A percentile compares a stretch with the other conserved stretches of the same genome.
phyloP scores from a whole-genome alignment of 2,797 vertebrate genomes.

The Xenopus petersii region DNA sequence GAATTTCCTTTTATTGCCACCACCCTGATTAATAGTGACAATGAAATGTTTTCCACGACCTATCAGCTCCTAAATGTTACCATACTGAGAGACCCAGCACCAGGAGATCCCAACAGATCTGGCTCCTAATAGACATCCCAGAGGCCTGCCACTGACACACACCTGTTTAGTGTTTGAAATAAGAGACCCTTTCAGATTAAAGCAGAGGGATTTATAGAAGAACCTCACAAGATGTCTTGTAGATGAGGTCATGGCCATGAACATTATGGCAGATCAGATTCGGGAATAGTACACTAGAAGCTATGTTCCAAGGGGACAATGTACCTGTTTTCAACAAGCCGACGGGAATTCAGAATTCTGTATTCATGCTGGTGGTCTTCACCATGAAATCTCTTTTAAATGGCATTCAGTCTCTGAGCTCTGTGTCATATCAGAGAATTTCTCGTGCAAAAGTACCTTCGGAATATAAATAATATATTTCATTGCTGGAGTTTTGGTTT shows the following conservation, averaged over 20 bases:
- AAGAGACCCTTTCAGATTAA: constrained; percentile 19
- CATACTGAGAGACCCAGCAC: background rate
- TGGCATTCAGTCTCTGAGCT: no score
- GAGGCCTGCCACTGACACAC: background rate
- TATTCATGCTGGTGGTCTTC: no score
- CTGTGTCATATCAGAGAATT: no score
- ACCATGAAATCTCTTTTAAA: no score
- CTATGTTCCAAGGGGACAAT: background rate
- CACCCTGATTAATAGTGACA: constrained; percentile 4
- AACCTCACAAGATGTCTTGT: background rate
- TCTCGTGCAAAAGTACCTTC: no score
- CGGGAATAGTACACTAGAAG: background rate
- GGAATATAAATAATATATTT: no score
- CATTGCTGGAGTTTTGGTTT: no score
- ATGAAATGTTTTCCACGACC: background rate
- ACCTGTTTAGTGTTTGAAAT: constrained; percentile 34
- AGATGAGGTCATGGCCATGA: background rate
- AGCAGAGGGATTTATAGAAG: background rate
- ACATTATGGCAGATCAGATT: background rate
- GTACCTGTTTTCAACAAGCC: background rate
- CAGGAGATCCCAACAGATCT: no score
- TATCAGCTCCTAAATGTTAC: background rate
- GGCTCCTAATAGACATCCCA: background rate
- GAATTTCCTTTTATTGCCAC: constrained; percentile 8
- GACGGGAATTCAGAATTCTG: background rate